phyloP scores from a whole-genome alignment of 2,797 vertebrate species.

The Strix occidentalis region DNA sequence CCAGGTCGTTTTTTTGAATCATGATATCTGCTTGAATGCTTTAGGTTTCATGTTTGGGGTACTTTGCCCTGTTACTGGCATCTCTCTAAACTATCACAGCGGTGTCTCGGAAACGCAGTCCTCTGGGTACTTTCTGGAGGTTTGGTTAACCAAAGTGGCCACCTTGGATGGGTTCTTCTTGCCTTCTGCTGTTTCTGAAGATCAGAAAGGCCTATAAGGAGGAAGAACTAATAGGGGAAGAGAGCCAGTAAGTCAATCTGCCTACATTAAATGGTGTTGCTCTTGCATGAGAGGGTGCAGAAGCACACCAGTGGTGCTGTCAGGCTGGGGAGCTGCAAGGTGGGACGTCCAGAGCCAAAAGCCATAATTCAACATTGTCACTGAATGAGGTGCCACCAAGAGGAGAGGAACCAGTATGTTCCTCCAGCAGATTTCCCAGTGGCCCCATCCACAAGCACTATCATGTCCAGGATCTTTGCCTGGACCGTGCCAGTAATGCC shows the following conservation, averaged over 20 bases:
- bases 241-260: not conserved
- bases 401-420: not conserved
- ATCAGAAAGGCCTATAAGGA: not conserved
- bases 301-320: not conserved
- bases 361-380: not conserved
- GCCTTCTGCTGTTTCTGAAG: not conserved
- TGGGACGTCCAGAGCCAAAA: not conserved
- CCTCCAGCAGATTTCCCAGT: not conserved
- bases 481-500: not conserved
- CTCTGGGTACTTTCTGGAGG: not conserved
- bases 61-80: accelerated
- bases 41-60: not conserved
- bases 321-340: not conserved
- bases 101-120: accelerated
- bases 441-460: not conserved
- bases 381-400: accelerated
- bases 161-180: not conserved
- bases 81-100: accelerated
- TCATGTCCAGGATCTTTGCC: not conserved
- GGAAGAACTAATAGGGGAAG: not conserved
- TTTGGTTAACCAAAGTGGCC: not conserved
- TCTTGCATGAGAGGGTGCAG: not conserved
- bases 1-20: accelerated
- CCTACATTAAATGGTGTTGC: accelerated
- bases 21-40: accelerated